Conservation (phyloP, 92 coral and sea anemone species). For the Nematostella vectensis region DNA sequence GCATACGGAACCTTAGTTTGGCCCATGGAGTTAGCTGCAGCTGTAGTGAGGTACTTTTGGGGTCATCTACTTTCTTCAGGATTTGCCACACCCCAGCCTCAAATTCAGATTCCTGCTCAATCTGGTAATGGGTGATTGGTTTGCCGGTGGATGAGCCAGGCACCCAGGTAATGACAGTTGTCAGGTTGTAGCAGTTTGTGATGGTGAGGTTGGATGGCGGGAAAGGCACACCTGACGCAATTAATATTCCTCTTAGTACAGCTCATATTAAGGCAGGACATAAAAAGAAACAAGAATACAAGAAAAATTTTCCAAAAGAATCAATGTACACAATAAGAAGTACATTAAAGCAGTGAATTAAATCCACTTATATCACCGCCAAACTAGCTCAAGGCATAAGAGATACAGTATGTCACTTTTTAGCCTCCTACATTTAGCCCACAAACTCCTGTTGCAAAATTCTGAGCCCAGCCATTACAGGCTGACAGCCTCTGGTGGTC, state of each 20-base stretch:
- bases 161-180: slow-evolving; percentile 57
- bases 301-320: too few relatives aligned
- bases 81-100: slow-evolving; percentile 25
- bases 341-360: too few relatives aligned
- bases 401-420: too few relatives aligned
- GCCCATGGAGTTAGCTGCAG: slow-evolving; percentile 57
- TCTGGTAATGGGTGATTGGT: slow-evolving; percentile 58
- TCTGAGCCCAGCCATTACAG: too few relatives aligned
- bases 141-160: slow-evolving; percentile 36
- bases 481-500: too few relatives aligned
- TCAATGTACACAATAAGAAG: too few relatives aligned
- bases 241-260: background rate
- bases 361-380: too few relatives aligned
- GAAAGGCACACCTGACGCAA: slow-evolving; percentile 49
- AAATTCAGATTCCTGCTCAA: slow-evolving; percentile 53
- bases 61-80: slow-evolving; percentile 32
- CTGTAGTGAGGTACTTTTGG: slow-evolving; percentile 9
- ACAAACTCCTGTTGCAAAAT: too few relatives aligned
- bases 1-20: slow-evolving; percentile 56
- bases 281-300: background rate
- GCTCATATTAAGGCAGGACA: background rate
- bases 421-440: too few relatives aligned
- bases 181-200: slow-evolving; percentile 32
- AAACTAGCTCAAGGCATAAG: too few relatives aligned
- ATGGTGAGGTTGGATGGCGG: slow-evolving; percentile 36